Evolutionary conservation across 2,888 invertebrate genomes (phyloP).

Genomic region (Amphipyra tragopoginis): DNA sequence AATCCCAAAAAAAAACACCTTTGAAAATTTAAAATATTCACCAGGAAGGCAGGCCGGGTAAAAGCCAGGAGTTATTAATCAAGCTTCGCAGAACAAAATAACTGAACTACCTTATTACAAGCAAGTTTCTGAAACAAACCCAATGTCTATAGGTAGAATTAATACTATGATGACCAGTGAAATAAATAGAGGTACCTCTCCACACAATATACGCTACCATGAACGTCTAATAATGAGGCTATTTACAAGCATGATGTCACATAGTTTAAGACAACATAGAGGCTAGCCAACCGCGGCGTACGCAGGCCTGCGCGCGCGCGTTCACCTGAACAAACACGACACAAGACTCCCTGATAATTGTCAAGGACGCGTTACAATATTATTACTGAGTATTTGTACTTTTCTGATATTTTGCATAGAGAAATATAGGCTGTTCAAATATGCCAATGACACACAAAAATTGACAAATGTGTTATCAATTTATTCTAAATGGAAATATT

Average conservation of each 20-base stretch:
- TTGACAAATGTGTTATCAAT: constrained; percentile 8
- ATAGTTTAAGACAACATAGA: constrained; percentile 50
- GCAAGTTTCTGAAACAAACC: not conserved
- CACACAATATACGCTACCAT: constrained; percentile 36
- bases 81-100: too few species aligned
- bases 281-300: constrained; percentile 44
- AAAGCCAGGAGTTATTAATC: too few species aligned
- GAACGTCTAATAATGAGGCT: constrained; percentile 54
- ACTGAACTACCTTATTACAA: too few species aligned
- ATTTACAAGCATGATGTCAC: constrained; percentile 60
- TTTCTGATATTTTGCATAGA: constrained; percentile 16
- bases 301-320: constrained; percentile 44
- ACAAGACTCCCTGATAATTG: constrained; percentile 52
- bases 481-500: constrained; percentile 6
- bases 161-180: constrained; percentile 13
- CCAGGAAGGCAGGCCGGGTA: too few species aligned
- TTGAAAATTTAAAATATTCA: too few species aligned
- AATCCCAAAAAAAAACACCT: too few species aligned
- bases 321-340: constrained; percentile 57
- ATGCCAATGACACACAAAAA: constrained; percentile 6
- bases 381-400: constrained; percentile 24
- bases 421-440: constrained; percentile 12
- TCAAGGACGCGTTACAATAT: constrained; percentile 49
- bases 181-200: constrained; percentile 30
- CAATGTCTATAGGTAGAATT: not conserved